These are phyloP conservation scores for Pollachius pollachius DNA, from an alignment of 2,113 vertebrate species.

Conservation along the genomic window DNA sequence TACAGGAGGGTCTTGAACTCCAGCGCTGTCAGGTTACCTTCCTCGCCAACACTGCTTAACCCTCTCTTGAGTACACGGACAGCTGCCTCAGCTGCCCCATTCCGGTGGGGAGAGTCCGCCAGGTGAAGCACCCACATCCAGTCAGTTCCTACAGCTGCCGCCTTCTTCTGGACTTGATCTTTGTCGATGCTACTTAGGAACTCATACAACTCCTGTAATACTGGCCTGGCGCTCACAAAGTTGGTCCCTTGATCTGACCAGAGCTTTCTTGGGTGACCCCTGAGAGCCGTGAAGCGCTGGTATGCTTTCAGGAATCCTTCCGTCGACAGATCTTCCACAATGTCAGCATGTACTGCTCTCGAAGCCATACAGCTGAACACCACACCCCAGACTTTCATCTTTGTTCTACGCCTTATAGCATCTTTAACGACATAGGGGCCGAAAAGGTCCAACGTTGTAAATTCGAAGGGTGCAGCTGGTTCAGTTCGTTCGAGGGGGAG, in stretches of 20 bases:
- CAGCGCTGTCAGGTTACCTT: too few relatives aligned
- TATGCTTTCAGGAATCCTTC: not conserved
- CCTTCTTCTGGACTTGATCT: too few relatives aligned
- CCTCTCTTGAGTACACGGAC: too few relatives aligned
- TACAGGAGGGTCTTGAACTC: not conserved
- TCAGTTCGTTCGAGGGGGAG: not conserved
- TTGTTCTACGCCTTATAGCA: not conserved
- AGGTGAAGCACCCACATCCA: too few relatives aligned
- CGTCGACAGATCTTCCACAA: not conserved
- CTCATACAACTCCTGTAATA: not conserved
- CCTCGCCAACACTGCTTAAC: too few relatives aligned
- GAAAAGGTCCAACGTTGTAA: conserved; percentile 4
- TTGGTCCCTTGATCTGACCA: conserved; percentile 13
- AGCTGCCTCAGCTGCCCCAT: too few relatives aligned
- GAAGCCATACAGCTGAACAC: conserved; percentile 1
- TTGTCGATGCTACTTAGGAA: not conserved
- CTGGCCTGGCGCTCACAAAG: not conserved
- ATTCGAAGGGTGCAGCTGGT: conserved; percentile 3
- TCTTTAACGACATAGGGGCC: conserved; percentile 3
- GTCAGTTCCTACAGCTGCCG: too few relatives aligned
- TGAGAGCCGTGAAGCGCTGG: not conserved
- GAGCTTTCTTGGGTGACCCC: conserved; percentile 1
- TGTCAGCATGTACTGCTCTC: not conserved
- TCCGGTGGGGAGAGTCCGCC: too few relatives aligned
- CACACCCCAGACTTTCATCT: not conserved